Evolutionary conservation across 2,888 invertebrate genomes (phyloP).

Genomic region (Drosophila peninsularis): DNA sequence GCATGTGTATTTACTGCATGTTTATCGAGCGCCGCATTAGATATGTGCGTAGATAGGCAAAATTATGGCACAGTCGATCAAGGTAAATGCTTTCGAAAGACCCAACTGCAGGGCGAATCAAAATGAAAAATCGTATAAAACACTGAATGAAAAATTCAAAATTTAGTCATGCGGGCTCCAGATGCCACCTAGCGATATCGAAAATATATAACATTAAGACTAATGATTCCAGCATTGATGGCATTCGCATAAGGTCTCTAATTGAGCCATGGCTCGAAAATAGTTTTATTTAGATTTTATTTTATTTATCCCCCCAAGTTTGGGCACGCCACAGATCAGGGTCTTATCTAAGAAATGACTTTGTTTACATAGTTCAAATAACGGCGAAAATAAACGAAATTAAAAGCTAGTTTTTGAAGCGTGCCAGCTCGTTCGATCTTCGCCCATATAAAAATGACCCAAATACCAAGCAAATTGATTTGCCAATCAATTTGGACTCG

Average conservation of each 20-base stretch:
- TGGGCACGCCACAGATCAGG: conserved; percentile 40
- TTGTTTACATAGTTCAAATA: conserved; percentile 5
- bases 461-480: conserved; percentile 9
- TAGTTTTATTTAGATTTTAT: conserved; percentile 15
- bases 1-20: conserved; percentile 47
- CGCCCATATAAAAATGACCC: conserved; percentile 3
- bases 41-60: conserved; percentile 69
- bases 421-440: neutral
- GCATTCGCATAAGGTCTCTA: conserved; percentile 31
- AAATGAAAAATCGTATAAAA: conserved; percentile 52
- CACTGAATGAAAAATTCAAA: neutral
- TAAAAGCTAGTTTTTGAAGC: neutral
- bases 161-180: conserved; percentile 43
- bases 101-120: conserved; percentile 48
- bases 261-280: conserved; percentile 49
- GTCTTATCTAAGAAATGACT: conserved; percentile 34
- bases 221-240: conserved; percentile 44
- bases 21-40: conserved; percentile 59
- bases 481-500: neutral
- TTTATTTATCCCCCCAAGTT: neutral
- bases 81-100: conserved; percentile 63
- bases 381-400: neutral
- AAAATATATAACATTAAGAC: conserved; percentile 42
- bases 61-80: conserved; percentile 50
- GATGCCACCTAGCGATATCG: conserved; percentile 46